Conservation (phyloP, 2,113 vertebrate species). For the Nesoenas mayeri region DNA sequence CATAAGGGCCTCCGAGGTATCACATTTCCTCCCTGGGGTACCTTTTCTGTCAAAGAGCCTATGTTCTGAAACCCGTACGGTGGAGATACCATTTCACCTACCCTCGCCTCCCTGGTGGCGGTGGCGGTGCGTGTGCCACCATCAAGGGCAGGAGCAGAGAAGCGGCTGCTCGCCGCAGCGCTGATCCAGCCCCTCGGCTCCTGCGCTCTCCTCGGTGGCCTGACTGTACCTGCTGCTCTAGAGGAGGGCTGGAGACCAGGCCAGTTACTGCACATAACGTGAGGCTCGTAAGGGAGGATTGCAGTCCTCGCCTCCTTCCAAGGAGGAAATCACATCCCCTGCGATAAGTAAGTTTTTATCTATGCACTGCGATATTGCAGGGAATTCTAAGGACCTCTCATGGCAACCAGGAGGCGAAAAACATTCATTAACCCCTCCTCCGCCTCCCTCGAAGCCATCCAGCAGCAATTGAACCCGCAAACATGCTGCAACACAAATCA, state of each 20-base stretch:
- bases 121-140: not conserved
- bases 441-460: not conserved
- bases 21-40: conserved; percentile 1
- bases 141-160: not conserved
- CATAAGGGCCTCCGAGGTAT: not conserved
- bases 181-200: not conserved
- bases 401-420: conserved; percentile 24
- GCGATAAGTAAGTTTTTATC: conserved; percentile 31
- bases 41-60: conserved; percentile 4
- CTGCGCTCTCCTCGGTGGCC: not conserved
- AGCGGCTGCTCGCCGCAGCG: not conserved
- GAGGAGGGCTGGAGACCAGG: not conserved
- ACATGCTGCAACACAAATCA: not conserved
- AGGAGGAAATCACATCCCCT: conserved; percentile 11
- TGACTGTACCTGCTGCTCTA: not conserved
- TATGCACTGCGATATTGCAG: not conserved
- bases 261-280: not conserved
- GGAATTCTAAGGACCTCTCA: conserved; percentile 51
- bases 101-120: not conserved
- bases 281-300: not conserved
- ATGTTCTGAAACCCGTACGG: not conserved
- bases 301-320: not conserved
- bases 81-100: not conserved
- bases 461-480: not conserved
- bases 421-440: conserved; percentile 33